Evolutionary conservation across 2,888 invertebrate species (phyloP), one percentile per base, ranked within the genome.

Genomic region (Slavum lentiscoides): DNA sequence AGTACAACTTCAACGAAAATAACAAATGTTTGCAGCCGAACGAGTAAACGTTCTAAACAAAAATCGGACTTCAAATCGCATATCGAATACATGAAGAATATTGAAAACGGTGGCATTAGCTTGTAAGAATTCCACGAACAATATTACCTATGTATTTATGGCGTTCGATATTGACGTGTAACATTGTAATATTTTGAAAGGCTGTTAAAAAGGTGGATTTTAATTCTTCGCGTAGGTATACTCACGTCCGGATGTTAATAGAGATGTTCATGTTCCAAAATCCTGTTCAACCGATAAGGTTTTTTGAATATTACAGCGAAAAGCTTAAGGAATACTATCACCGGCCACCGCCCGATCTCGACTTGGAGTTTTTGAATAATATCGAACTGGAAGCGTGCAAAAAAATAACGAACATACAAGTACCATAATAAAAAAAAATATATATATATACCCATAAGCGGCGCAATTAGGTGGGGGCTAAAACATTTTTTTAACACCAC

Each of bases 261-360:
- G 80, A 80, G 19, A 43, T 64, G n/a, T 72, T 80, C 43, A 64
- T 80, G 37, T 80, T 80, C n/a, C 70, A 80, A 61, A 70, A 70
- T 58, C 80, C 80, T 3, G n/a, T 23, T n/a, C n/a, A 66, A 19
- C 80, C 80, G 6, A 17, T 80, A 19, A 64, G 11, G 66, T 64
- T 64, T 80, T 80, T 80, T 30, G 80, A 80, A n/a, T 80, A 66
- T 19, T 80, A 80, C n/a, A 80, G 80, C 39, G 80, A 66, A 72
- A 39, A 80, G 19, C 43, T 80, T 3, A 80, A 80, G 55, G 15
- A 43, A n/a, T 17, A 23, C 8, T 64, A 62, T 64, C 13, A 11
- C n/a, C 64, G 39, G 30, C 9, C 58, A 0, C 21, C 23, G 15
- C 43, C 9, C 0, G 15, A 72, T 39, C 39, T 15, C 11, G 70